phyloP scores from a whole-genome alignment of 2,888 invertebrate genomes.

The Raillietiella orientalis region DNA sequence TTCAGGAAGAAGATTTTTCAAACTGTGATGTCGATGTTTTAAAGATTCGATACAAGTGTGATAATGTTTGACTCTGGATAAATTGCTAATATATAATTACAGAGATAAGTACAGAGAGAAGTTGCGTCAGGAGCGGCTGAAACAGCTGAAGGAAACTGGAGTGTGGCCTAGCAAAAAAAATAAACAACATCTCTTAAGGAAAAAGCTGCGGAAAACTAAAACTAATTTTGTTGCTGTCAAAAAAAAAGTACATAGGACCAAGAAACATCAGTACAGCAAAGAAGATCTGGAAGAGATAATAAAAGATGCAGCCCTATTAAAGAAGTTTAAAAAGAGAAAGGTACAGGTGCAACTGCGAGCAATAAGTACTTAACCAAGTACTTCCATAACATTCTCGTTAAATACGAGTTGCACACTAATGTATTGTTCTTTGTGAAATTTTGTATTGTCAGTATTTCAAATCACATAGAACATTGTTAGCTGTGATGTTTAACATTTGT shows the following conservation, averaged over 20 bases:
- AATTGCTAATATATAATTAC: conserved; percentile 4
- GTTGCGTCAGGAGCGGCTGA: conserved; percentile 31
- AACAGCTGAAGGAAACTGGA: conserved; percentile 34
- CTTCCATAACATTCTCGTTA: too few species aligned
- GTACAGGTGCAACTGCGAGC: too few species aligned
- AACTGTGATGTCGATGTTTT: conserved; percentile 32
- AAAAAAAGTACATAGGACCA: conserved; percentile 19
- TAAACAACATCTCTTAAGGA: too few species aligned
- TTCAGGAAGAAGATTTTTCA: conserved; percentile 19
- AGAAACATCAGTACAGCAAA: conserved; percentile 23
- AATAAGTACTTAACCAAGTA: too few species aligned
- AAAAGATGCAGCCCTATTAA: conserved; percentile 40
- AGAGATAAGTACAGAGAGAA: conserved; percentile 40
- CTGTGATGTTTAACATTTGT: too few species aligned
- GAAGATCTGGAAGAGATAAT: conserved; percentile 39
- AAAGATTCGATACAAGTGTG: conserved; percentile 34
- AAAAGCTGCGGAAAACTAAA: too few species aligned
- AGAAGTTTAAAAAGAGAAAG: conserved; percentile 55
- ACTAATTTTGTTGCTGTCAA: conserved; percentile 10
- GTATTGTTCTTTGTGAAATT: too few species aligned
- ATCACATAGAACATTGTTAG: too few species aligned
- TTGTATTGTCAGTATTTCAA: too few species aligned
- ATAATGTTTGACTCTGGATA: conserved; percentile 9
- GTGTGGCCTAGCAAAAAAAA: conserved; percentile 30
- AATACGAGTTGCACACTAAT: too few species aligned